phyloP scores from a whole-genome alignment of 2,113 vertebrate genomes.

The Emydura subglobosa region DNA sequence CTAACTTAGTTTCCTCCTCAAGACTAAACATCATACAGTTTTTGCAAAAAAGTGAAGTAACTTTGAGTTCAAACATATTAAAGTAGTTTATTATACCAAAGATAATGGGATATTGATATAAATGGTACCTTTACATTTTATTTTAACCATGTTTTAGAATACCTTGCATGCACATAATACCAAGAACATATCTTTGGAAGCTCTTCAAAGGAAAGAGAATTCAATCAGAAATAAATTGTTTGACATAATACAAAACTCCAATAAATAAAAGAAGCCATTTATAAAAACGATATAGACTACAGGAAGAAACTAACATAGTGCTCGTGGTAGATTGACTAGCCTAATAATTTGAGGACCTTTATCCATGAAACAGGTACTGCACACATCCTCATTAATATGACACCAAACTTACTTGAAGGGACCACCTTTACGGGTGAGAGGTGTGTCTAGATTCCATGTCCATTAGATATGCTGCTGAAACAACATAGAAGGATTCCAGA shows the following conservation, averaged over 20 bases:
- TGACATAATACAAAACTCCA: constrained; percentile 20
- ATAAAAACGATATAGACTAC: constrained; percentile 23
- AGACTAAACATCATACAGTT: background rate
- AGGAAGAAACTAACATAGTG: constrained; percentile 39
- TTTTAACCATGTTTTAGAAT: background rate
- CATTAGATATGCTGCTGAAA: background rate
- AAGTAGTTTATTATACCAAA: constrained; percentile 24
- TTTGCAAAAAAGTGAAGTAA: constrained; percentile 29
- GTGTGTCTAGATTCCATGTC: background rate
- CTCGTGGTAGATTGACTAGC: background rate
- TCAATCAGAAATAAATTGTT: constrained; percentile 10
- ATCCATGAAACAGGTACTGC: background rate
- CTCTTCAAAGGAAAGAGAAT: background rate
- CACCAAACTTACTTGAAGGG: background rate
- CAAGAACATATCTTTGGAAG: constrained; percentile 26
- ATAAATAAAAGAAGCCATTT: constrained; percentile 49
- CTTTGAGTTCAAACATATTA: constrained; percentile 1
- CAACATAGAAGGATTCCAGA: background rate
- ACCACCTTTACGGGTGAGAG: background rate
- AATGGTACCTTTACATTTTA: background rate
- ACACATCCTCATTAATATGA: background rate
- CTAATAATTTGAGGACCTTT: background rate
- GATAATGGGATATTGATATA: constrained; percentile 41
- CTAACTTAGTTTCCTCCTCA: background rate
- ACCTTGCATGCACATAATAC: background rate